Evolutionary conservation across 2,888 invertebrate species (phyloP).

Genomic region (Amphipoea oculea): DNA sequence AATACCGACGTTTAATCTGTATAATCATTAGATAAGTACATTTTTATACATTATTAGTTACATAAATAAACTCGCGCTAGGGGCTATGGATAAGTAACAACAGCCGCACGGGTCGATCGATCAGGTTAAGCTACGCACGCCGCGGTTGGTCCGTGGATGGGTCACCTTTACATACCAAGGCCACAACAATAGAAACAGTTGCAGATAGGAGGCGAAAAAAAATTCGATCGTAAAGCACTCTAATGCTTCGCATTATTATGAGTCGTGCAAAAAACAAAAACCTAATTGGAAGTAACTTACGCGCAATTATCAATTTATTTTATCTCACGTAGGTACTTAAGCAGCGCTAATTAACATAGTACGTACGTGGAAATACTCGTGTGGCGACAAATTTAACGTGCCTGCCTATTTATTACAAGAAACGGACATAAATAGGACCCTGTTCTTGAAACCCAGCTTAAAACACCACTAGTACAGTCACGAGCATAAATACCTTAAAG

Average conservation of each 20-base stretch:
- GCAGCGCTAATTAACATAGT: slow-evolving; percentile 18
- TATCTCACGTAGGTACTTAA: not conserved
- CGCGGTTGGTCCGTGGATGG: too few species aligned
- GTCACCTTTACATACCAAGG: too few species aligned
- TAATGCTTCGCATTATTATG: too few species aligned
- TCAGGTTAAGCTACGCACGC: too few species aligned
- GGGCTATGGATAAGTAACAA: too few species aligned
- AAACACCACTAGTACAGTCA: slow-evolving; percentile 21
- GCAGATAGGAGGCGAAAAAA: too few species aligned
- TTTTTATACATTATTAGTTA: not conserved
- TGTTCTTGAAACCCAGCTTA: slow-evolving; percentile 24
- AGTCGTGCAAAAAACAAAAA: too few species aligned
- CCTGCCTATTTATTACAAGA: slow-evolving; percentile 2
- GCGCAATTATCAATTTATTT: not conserved
- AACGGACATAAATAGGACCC: slow-evolving; percentile 25
- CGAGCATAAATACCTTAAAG: not conserved
- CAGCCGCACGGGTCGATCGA: too few species aligned
- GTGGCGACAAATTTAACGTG: not conserved
- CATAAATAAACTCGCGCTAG: not conserved
- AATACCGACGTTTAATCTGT: not conserved
- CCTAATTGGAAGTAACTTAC: not conserved
- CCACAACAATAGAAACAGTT: too few species aligned
- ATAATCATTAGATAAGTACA: not conserved
- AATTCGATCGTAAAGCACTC: too few species aligned
- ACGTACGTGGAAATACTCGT: not conserved